Base-by-base conservation (phyloP, 2,888 invertebrate genomes). In the Pollenia amentaria region DNA sequence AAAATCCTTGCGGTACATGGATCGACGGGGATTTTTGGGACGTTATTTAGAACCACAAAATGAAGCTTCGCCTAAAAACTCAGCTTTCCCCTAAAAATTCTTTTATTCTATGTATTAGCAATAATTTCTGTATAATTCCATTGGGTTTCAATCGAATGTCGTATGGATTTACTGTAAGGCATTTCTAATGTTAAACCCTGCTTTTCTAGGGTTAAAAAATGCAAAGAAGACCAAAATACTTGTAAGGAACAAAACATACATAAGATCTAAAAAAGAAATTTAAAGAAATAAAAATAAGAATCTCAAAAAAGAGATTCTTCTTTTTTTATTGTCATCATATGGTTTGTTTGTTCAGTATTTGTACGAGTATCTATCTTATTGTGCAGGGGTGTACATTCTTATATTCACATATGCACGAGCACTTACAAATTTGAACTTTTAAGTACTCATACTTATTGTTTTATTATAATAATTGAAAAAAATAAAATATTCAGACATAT, bases 311-410 rank as follows among this genome's bases (percentile, higher is more conserved):
- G 46, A 40, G 67, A 78, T 44, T 65, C 77, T 84, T 69, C 29
- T 77, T 79, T 60, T 78, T 69, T 69, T 69, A 67, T 69, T 84
- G 57, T 84, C 84, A 62, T 84, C 60, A 73, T 69, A 60, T 44
- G 67, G 46, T 57, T 65, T 64, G 8, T 78, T 3, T 9, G 16
- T 38, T 46, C 60, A 16, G 11, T 44, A 44, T 53, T 51, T 57
- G 44, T 44, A 18, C 29, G 21, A 10, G n/a, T 70, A 16, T 67
- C 12, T 72, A n/a, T 55, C 1, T 18, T 44, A 18, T 57, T 16
- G 48, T 46, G 73, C 48, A 38, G 46, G 62, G 18, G 62, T 38
- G 75, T 62, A n/a, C 42, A 10, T 16, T n/a, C 18, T 42, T n/a
- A 29, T 29, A 29, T 29, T 29, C 29, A 29, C 29, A 29, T 29